A percentile compares a stretch with the other conserved stretches of the same genome.
Evolutionary conservation across 2,888 invertebrate genomes (phyloP).

Genomic region (Noctua janthina): DNA sequence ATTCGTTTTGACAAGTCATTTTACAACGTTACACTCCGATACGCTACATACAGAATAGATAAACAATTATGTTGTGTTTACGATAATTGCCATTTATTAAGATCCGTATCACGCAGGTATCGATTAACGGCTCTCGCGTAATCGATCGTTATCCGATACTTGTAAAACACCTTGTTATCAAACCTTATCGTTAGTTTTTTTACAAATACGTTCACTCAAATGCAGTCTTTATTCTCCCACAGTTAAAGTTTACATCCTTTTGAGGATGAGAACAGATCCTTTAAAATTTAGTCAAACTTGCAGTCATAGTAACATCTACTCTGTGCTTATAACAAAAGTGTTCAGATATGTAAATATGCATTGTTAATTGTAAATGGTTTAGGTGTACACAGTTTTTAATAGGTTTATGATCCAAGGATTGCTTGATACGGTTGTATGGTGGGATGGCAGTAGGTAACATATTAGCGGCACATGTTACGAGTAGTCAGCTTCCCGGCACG

Average conservation of each 20-base stretch:
- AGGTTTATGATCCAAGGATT: constrained; percentile 38
- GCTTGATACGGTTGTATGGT: constrained; percentile 12
- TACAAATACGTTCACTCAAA: constrained; percentile 14
- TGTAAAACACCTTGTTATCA: constrained; percentile 72
- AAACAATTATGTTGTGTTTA: constrained; percentile 56
- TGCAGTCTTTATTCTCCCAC: not conserved
- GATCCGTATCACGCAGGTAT: constrained; percentile 68
- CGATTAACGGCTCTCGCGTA: constrained; percentile 68
- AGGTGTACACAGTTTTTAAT: constrained; percentile 14
- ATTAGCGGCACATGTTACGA: not conserved
- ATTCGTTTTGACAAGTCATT: not conserved
- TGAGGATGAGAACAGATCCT: not conserved
- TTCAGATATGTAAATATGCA: not conserved
- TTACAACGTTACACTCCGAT: not conserved
- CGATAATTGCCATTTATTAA: constrained; percentile 62
- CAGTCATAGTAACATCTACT: constrained; percentile 10
- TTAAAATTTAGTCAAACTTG: not conserved
- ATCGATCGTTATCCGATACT: constrained; percentile 72
- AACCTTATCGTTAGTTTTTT: constrained; percentile 54
- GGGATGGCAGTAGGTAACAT: not conserved
- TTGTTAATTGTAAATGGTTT: not conserved
- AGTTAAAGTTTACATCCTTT: not conserved
- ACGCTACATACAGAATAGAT: constrained; percentile 31
- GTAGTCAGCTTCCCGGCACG: not conserved
- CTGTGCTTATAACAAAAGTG: not conserved